Evolutionary conservation across 2,888 invertebrate species (phyloP).

Genomic region (Erebia epiphron): DNA sequence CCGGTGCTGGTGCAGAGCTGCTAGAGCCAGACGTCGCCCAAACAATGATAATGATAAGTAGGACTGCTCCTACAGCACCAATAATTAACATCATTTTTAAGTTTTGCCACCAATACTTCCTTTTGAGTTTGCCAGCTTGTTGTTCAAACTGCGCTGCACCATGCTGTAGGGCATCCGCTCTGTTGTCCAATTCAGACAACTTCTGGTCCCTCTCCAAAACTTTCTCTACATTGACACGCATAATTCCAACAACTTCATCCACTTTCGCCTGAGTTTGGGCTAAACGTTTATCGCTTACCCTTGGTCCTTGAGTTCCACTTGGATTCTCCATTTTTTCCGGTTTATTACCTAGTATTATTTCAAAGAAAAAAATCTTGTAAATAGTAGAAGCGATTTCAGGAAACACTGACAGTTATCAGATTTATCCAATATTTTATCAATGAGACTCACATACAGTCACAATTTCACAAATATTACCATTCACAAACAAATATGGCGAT

Average conservation of each 20-base stretch:
- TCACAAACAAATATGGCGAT: too few species aligned
- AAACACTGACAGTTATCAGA: slow-evolving; percentile 13
- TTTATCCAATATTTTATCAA: background rate
- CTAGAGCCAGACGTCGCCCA: slow-evolving; percentile 65
- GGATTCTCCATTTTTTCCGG: slow-evolving; percentile 73
- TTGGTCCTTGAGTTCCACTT: slow-evolving; percentile 75
- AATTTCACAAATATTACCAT: too few species aligned
- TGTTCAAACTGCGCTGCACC: slow-evolving; percentile 98
- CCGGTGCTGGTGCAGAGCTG: slow-evolving; percentile 42
- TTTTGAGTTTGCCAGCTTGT: slow-evolving; percentile 97
- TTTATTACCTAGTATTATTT: slow-evolving; percentile 3
- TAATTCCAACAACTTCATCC: slow-evolving; percentile 93
- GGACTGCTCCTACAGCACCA: slow-evolving; percentile 91
- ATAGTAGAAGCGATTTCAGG: slow-evolving; percentile 12
- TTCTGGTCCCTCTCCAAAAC: slow-evolving; percentile 98
- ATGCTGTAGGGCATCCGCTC: slow-evolving; percentile 97
- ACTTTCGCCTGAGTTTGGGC: slow-evolving; percentile 81
- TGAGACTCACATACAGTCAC: too few species aligned
- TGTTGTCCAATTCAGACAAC: slow-evolving; percentile 95
- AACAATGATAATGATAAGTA: slow-evolving; percentile 93
- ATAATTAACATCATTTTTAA: slow-evolving; percentile 98
- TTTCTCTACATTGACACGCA: slow-evolving; percentile 98
- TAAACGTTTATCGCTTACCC: slow-evolving; percentile 78
- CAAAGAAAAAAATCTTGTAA: slow-evolving; percentile 5
- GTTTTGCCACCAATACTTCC: slow-evolving; percentile 99